Evolutionary conservation across 2,888 invertebrate species (phyloP), one percentile per base, ranked within the genome.

Genomic region (Phyto melanocephala): DNA sequence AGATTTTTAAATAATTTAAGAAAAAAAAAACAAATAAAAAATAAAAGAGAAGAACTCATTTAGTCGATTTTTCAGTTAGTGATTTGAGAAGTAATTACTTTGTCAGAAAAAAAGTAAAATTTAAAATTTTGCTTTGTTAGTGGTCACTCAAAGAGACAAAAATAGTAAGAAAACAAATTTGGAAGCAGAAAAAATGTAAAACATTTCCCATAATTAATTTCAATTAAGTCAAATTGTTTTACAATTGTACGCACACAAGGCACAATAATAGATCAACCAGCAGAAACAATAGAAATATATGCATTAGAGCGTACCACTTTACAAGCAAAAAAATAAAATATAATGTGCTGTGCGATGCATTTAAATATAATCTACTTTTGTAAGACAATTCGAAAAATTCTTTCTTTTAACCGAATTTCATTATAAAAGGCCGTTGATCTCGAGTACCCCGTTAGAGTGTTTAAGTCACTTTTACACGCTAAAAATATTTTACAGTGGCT

Each of bases 131-230:
- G 37, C 37, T 17, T 56, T 68, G 56, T 58, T 72, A 56, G 75
- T 63, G 74, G 74, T 33, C 68, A 72, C 24, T 22, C 8, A 68
- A 24, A 15, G 28, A 28, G 24, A 35, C 54, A 11, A 13, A 33
- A 10, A 37, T 0, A 52, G 33, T 15, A 50, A 24, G 13, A 7
- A 35, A 45, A 62, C 45, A 56, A 15, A 40, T 50, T 50, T 45
- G 22, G n/a, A 47, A 58, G 17, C 20, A 13, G 56, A 52, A 74
- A 74, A 58, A 56, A 42, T 28, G 50, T 56, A 45, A 60, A 70
- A 22, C 35, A 62, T 76, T 82, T 82, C 79, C 71, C 82, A 79
- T 79, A 82, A 82, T 82, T 82, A 79, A 67, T 67, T 79, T 82
- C 67, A 82, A 82, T 78, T 82, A 74, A 75, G 50, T 74, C 63